phyloP scores from a whole-genome alignment of 2,888 invertebrate genomes.

The Ernsta delagoae region DNA sequence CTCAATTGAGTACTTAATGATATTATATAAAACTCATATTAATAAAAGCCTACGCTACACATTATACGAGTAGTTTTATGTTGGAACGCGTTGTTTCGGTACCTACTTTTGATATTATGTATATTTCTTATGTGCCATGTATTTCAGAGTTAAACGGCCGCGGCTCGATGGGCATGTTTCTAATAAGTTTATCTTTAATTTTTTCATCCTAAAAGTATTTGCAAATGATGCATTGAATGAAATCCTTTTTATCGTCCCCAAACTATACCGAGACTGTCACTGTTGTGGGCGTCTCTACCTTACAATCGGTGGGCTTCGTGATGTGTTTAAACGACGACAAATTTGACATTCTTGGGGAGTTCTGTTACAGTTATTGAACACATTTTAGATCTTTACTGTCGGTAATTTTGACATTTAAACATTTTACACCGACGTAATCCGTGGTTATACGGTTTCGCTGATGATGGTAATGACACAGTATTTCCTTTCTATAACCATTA shows the following conservation, averaged over 20 bases:
- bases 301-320: slow-evolving; percentile 62
- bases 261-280: slow-evolving; percentile 14
- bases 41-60: no score
- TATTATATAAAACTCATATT: no score
- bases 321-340: slow-evolving; percentile 46
- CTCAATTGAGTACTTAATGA: no score
- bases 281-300: slow-evolving; percentile 45
- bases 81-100: no score
- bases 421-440: slow-evolving; percentile 9
- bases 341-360: slow-evolving; percentile 40
- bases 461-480: no score
- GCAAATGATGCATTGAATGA: background rate
- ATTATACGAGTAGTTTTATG: no score
- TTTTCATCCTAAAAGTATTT: background rate
- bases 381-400: background rate
- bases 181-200: background rate
- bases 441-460: background rate
- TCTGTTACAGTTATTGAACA: slow-evolving; percentile 23
- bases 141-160: no score
- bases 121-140: no score
- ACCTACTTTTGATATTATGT: no score
- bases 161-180: background rate
- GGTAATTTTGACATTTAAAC: slow-evolving; percentile 6
- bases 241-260: background rate
- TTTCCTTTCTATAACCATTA: no score